These are phyloP conservation scores for Asarcornis scutulata DNA, from an alignment of 2,113 vertebrate genomes.

Conservation along the genomic window DNA sequence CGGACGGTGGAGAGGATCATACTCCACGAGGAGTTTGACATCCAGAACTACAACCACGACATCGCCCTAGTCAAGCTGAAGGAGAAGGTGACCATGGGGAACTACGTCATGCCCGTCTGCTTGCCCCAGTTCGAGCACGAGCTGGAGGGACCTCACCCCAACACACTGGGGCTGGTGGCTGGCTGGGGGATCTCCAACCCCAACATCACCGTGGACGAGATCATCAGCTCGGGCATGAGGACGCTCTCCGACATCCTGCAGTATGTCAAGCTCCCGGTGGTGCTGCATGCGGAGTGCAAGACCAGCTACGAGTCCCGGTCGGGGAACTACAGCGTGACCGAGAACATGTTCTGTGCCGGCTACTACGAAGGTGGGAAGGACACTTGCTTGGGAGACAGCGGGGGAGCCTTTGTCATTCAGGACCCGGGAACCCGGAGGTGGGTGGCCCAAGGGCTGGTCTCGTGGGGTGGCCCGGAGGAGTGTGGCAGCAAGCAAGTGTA, in stretches of 20 bases:
- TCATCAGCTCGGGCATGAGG: slow-evolving; percentile 77
- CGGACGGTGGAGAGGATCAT: slow-evolving; percentile 83
- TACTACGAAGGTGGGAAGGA: slow-evolving; percentile 91
- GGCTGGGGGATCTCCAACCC: slow-evolving; percentile 94
- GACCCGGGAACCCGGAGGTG: slow-evolving; percentile 80
- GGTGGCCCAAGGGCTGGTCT: slow-evolving; percentile 93
- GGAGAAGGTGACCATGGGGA: slow-evolving; percentile 78
- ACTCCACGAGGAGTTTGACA: slow-evolving; percentile 90
- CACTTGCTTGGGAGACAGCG: slow-evolving; percentile 95
- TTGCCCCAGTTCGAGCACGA: slow-evolving; percentile 74
- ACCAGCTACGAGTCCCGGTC: slow-evolving; percentile 91
- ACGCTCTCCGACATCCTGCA: slow-evolving; percentile 88
- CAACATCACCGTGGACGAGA: slow-evolving; percentile 79
- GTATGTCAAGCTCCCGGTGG: slow-evolving; percentile 93
- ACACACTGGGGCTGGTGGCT: slow-evolving; percentile 89
- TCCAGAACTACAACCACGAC: slow-evolving; percentile 93
- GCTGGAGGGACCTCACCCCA: slow-evolving; percentile 76
- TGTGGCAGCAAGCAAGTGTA: slow-evolving; percentile 95
- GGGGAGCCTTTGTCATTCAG: slow-evolving; percentile 89
- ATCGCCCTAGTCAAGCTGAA: slow-evolving; percentile 90
- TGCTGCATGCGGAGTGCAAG: slow-evolving; percentile 87
- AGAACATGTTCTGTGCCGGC: slow-evolving; percentile 97
- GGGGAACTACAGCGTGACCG: slow-evolving; percentile 89
- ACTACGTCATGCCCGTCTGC: slow-evolving; percentile 85
- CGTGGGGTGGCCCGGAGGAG: slow-evolving; percentile 94